Conservation (phyloP, 1,140 invertebrate genomes). For the Hirudo medicinalis region DNA sequence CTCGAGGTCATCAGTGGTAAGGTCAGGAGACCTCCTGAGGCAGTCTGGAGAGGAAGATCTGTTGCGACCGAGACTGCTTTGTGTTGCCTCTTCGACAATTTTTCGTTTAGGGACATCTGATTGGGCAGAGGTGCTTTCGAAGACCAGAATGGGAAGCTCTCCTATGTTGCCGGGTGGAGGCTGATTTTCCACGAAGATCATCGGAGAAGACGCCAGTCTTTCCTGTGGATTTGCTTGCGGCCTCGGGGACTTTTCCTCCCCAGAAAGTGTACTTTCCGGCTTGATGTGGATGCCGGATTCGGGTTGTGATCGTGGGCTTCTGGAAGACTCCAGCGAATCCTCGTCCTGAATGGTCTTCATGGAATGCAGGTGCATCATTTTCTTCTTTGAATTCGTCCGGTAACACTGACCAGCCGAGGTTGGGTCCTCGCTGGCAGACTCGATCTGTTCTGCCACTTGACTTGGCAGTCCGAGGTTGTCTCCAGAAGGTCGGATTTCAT, state of each 20-base stretch:
- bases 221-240: not conserved
- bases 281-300: not conserved
- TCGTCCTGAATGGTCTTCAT: constrained; percentile 10
- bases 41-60: too few relatives aligned
- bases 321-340: not conserved
- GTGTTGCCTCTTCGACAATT: too few relatives aligned
- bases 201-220: too few relatives aligned
- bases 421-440: not conserved
- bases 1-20: too few relatives aligned
- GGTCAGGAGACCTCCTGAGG: too few relatives aligned
- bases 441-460: not conserved
- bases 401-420: not conserved
- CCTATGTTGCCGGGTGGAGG: too few relatives aligned
- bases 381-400: constrained; percentile 1
- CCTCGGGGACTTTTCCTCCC: not conserved
- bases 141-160: too few relatives aligned
- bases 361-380: constrained; percentile 9
- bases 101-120: too few relatives aligned
- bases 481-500: too few relatives aligned
- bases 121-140: too few relatives aligned
- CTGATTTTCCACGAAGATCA: too few relatives aligned
- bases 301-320: not conserved
- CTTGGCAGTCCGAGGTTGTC: not conserved
- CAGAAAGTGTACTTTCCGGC: not conserved
- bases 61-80: too few relatives aligned